Conservation (phyloP, 92 coral and sea anemone species). For the Galaxea fascicularis region DNA sequence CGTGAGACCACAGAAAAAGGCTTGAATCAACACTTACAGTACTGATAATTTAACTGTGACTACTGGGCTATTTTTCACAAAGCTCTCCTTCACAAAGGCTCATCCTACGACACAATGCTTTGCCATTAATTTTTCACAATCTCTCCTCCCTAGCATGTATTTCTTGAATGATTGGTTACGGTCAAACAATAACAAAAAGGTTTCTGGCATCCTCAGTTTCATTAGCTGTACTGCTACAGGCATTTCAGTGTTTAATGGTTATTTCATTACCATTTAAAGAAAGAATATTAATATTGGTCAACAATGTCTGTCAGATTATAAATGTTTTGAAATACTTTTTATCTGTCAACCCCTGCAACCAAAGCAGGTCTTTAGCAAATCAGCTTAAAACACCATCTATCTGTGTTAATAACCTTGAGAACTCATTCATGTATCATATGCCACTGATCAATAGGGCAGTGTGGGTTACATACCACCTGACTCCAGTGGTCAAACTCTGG, state of each 20-base stretch:
- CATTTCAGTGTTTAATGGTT: not conserved
- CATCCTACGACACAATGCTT: too few species aligned
- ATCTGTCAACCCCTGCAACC: too few species aligned
- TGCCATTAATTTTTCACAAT: too few species aligned
- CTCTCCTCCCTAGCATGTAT: too few species aligned
- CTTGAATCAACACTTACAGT: not conserved
- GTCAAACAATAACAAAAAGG: not conserved
- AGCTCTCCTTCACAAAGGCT: too few species aligned
- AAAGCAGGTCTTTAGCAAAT: not conserved
- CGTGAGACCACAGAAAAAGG: not conserved
- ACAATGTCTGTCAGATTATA: too few species aligned
- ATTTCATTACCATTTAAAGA: too few species aligned
- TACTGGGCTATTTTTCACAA: not conserved
- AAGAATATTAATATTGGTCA: too few species aligned
- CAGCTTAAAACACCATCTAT: not conserved
- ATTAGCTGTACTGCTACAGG: not conserved
- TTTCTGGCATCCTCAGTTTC: not conserved
- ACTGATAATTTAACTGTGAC: not conserved
- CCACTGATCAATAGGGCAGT: slow-evolving; percentile 99
- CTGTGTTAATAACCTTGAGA: not conserved
- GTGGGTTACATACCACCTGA: slow-evolving; percentile 97
- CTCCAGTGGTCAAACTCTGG: slow-evolving; percentile 99
- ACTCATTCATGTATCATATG: slow-evolving; percentile 95
- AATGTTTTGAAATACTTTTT: too few species aligned
- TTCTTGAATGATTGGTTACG: too few species aligned